phyloP scores from a whole-genome alignment of 2,888 invertebrate species.

The Sericinus montela region DNA sequence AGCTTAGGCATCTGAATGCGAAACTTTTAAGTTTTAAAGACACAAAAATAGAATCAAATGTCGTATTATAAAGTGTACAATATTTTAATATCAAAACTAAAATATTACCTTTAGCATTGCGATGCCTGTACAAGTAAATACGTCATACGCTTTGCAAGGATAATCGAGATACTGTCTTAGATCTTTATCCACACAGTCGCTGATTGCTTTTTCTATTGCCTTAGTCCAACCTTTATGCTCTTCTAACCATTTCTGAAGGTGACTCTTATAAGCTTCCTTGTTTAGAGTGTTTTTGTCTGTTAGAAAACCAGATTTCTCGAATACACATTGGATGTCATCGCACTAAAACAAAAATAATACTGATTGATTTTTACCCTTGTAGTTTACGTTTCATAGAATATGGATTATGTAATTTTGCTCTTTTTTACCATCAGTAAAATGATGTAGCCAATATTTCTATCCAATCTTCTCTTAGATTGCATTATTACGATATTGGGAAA shows the following conservation, averaged over 20 bases:
- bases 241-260: conserved; percentile 53
- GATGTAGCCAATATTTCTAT: no score
- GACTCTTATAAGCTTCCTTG: conserved; percentile 53
- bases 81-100: no score
- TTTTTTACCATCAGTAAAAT: no score
- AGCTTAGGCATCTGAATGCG: no score
- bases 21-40: no score
- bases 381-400: no score
- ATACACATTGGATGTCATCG: conserved; percentile 63
- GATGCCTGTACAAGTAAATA: conserved; percentile 66
- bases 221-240: conserved; percentile 48
- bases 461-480: no score
- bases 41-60: no score
- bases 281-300: conserved; percentile 50
- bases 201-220: conserved; percentile 55
- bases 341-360: conserved; percentile 42
- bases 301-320: conserved; percentile 65
- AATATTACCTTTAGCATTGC: conserved; percentile 62
- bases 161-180: conserved; percentile 55
- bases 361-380: no score
- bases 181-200: conserved; percentile 60
- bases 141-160: conserved; percentile 65
- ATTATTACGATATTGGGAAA: no score
- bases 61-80: no score
- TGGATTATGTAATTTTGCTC: no score